Evolutionary conservation across 2,888 invertebrate species (phyloP), one percentile per base, ranked within the genome.

Genomic region (Limnephilus auricula): DNA sequence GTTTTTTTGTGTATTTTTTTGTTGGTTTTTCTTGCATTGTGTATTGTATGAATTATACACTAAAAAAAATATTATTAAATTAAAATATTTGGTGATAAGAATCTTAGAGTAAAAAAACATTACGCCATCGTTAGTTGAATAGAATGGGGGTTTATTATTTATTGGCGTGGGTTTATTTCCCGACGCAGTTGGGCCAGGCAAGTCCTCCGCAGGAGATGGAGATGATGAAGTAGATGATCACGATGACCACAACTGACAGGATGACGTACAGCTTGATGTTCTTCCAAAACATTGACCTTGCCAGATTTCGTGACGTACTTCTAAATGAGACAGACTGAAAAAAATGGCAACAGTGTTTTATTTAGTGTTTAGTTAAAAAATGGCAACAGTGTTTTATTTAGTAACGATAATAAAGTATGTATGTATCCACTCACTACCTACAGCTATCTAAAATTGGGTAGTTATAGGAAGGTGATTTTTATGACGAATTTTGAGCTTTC

Each of bases 211-310:
- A 99, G 1, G 98, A 97, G 96, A 99, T 98, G 83, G 98, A 98
- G 3, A 98, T 97, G 92, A 99, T 97, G 92, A 99, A 96, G 95
- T 99, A 99, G 37, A 98, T 95, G 45, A 98, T 96, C 89, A 98
- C 94, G 93, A 97, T 97, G 93, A 97, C 95, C 87, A 98, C 95
- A 90, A 97, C 95, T 6, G 96, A 94, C 93, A 96, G 94, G 93
- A 98, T 97, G 18, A 98, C 96, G 94, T 98, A 98, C 94, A 99
- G 96, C 95, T 99, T 99, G 30, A 99, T 97, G 94, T 98, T 99
- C 95, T 99, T 99, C 99, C 99, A 99, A 95, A 98, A 99, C 95
- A 99, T 96, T 30, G 98, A 97, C 80, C 98, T 96, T 78, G 98
- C 98, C 92, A 99, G 95, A 93, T 98, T 98, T 94, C 98, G 96